Base-by-base conservation (phyloP, 2,113 vertebrate genomes). In the Pogonocichla stellata region DNA sequence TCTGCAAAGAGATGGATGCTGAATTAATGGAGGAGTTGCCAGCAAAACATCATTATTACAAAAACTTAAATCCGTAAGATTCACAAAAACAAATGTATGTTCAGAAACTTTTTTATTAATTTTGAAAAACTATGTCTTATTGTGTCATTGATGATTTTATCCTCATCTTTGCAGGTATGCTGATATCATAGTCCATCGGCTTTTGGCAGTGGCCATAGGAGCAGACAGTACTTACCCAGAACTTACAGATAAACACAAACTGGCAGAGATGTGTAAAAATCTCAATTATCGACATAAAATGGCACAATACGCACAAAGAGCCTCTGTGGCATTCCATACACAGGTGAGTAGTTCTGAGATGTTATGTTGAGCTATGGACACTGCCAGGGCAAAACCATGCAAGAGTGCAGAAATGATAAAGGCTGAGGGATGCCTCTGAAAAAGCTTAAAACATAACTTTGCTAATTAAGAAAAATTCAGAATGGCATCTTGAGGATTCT, bases 281-380 rank as follows among this genome's bases (percentile, higher is more conserved):
- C 99, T 99, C 92, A 99, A 99, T 96, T 99, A 99, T 95, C 98
- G 99, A 80, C 99, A 99, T 92, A 99, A 99, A 97, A 99, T 99
- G 99, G 97, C 99, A 83, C 99, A 99, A 16, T 99, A 99, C 3
- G 99, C 99, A 19, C 99, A 99, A 58, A 98, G 99, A 61, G 98
- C 99, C 0, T 99, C 99, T 14, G 99, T 99, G 64, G 98, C 99
- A n/a, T 99, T 99, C 98, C 99, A 99, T 91, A 99, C 99, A 8
- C 99, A 99, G 98, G 99, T 99, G 84, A 84, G 78, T 40, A 10
- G 6, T 19, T 78, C 40, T 64, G 36, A 71, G 60, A 33, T 8
- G 33, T 7, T 24, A 7, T 26, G 10, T 25, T 56, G 8, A 56
- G 22, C 61, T 34, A 1, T 9, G 24, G 69, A 38, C 20, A 34